Percentiles rank a stretch among this genome's conserved stretches.
These are phyloP conservation scores for Schlechtendalia chinensis DNA, from an alignment of 1,140 invertebrate genomes.

Conservation along the genomic window DNA sequence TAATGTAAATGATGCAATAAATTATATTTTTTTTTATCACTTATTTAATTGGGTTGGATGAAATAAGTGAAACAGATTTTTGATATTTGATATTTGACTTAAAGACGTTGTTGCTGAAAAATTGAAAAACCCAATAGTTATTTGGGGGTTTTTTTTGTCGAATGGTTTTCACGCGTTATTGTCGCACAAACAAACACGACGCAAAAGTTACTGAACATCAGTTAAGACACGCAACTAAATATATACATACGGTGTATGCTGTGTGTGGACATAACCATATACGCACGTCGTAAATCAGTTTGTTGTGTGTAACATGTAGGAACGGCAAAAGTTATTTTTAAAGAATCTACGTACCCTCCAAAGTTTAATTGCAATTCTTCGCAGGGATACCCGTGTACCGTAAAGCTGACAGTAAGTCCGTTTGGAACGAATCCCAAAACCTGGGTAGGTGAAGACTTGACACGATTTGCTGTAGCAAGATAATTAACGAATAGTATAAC, in stretches of 20 bases:
- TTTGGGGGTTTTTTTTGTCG: too few species aligned
- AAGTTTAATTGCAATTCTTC: conserved; percentile 19
- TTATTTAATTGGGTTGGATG: too few species aligned
- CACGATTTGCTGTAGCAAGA: conserved; percentile 1
- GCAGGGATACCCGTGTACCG: background rate
- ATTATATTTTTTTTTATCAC: too few species aligned
- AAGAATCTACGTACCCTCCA: background rate
- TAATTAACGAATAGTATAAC: conserved; percentile 42
- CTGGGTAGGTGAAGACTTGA: conserved; percentile 20
- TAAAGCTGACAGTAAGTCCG: conserved; percentile 3
- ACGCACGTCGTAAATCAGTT: background rate
- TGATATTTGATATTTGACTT: too few species aligned
- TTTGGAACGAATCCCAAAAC: conserved; percentile 6
- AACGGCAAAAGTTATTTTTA: background rate
- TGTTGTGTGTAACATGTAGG: background rate
- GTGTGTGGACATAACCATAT: background rate
- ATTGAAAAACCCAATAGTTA: too few species aligned
- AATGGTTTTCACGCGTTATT: too few species aligned
- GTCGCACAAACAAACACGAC: too few species aligned
- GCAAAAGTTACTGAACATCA: background rate
- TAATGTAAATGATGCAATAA: too few species aligned
- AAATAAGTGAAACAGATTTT: too few species aligned
- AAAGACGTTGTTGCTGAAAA: too few species aligned
- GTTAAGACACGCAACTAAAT: too few species aligned
- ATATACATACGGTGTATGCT: too few species aligned